Percentiles rank a stretch among this genome's conserved stretches.
Conservation (phyloP, 2,797 vertebrate species). For the Eidolon dupreanum region DNA sequence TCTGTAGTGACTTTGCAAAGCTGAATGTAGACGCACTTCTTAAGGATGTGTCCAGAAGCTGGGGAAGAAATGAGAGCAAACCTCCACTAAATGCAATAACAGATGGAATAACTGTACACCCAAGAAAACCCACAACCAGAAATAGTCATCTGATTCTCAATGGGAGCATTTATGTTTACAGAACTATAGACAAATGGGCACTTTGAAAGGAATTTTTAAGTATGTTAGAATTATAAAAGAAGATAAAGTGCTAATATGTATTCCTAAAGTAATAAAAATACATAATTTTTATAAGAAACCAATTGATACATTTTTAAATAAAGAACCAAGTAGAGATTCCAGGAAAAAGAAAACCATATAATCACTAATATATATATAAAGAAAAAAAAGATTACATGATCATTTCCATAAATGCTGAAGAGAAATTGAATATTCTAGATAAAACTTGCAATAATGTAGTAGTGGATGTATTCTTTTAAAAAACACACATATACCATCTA, state of each 20-base stretch:
- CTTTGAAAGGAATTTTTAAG: background rate
- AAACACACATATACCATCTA: too few relatives aligned
- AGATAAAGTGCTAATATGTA: background rate
- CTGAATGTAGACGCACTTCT: background rate
- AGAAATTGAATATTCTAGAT: background rate
- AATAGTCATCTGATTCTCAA: background rate
- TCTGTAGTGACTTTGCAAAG: background rate
- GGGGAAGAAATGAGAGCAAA: background rate
- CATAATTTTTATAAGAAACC: background rate
- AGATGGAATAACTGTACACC: background rate
- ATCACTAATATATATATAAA: background rate
- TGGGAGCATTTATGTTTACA: background rate
- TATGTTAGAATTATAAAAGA: background rate
- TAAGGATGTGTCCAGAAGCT: constrained; percentile 20
- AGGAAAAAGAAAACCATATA: background rate
- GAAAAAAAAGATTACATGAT: background rate
- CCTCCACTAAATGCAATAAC: background rate
- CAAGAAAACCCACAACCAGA: background rate
- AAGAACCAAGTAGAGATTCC: background rate
- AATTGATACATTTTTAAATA: background rate
- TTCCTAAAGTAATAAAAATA: background rate
- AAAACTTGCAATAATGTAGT: background rate
- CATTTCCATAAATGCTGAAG: background rate
- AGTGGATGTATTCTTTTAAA: background rate
- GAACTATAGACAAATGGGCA: background rate